Base-by-base conservation (phyloP, 2,797 vertebrate species). In the Ataeniobius toweri region DNA sequence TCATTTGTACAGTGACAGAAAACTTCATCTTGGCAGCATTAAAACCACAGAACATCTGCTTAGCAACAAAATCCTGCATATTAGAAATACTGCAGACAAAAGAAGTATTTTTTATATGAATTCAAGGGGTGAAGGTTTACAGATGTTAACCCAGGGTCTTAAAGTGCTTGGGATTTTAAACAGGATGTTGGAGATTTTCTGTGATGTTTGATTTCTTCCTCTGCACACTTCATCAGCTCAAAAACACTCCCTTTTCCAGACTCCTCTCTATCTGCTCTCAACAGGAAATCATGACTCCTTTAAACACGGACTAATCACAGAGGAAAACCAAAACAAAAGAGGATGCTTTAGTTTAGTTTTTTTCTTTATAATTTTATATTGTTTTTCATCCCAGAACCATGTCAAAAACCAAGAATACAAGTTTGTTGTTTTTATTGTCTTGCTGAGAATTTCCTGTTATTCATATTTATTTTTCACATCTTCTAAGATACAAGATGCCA, bases 261-360 rank as follows among this genome's bases (percentile, higher is more conserved):
- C 68, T 70, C 76, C 36, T 77, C 69, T 72, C 86, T 92, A 88
- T 93, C 91, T 86, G 86, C 86, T 89, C 80, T 28, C 86, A 85
- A 94, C 93, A 95, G 95, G 95, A 96, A 94, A 83, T 94, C 93
- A 94, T 94, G 94, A 94, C 88, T 94, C 91, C 87, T 85, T 83
- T 78, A 90, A 94, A 91, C 83, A 90, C 89, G 87, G 68, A 79
- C 83, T 93, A 91, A 94, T 94, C 93, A 91, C 61, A 63, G 75
- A 6, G 79, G 89, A 89, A 89, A 92, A 79, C 88, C 84, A 92
- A 67, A 91, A 86, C 88, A 84, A 82, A 58, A 77, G 46, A 73
- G 36, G 71, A 80, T 56, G 61, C 24, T 26, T 77, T 3, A 36
- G 4, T 36, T 80, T 86, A 85, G 88, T 85, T 79, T 88, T 84